Base-by-base conservation (phyloP, 2,113 vertebrate species). In the Amia ocellicauda region DNA sequence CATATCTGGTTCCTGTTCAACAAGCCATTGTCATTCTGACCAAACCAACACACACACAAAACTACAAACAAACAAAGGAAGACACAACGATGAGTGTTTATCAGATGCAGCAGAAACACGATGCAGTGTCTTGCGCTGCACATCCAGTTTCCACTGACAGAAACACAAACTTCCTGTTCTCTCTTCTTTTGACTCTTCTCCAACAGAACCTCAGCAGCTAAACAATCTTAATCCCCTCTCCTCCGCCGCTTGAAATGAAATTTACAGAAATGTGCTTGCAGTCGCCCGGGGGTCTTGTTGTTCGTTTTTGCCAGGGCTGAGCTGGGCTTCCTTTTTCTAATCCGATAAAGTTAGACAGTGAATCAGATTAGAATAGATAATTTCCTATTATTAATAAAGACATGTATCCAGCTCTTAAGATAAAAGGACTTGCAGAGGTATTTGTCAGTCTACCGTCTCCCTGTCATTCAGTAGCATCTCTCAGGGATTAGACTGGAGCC, bases 351-450 rank as follows among this genome's bases (percentile, higher is more conserved):
- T 62, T 64, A 43, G 45, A 62, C 51, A 54, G 42, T 58, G 62
- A 41, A 47, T 23, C 16, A 43, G 53, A 31, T 58, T 13, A 47
- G 60, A 63, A 20, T 54, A 63, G 51, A 63, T 81, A 1, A 77
- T 78, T 81, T 80, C 75, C 77, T 72, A 62, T 57, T 67, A 11
- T 69, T 47, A 57, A 50, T 60, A 40, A 56, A 63, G 14, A 27
- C 31, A 56, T 40, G 58, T 43, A 50, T 50, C n/a, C n/a, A n/a
- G n/a, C n/a, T n/a, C n/a, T n/a, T n/a, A n/a, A n/a, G n/a, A n/a
- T n/a, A n/a, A n/a, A n/a, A n/a, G n/a, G n/a, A n/a, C n/a, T n/a
- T n/a, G n/a, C n/a, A n/a, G n/a, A n/a, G n/a, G n/a, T n/a, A n/a
- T n/a, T n/a, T n/a, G n/a, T n/a, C n/a, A n/a, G n/a, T n/a, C n/a